Evolutionary conservation across 37 sponge, comb jelly and placozoan species (phyloP).

Genomic region (Eunapius fragilis): DNA sequence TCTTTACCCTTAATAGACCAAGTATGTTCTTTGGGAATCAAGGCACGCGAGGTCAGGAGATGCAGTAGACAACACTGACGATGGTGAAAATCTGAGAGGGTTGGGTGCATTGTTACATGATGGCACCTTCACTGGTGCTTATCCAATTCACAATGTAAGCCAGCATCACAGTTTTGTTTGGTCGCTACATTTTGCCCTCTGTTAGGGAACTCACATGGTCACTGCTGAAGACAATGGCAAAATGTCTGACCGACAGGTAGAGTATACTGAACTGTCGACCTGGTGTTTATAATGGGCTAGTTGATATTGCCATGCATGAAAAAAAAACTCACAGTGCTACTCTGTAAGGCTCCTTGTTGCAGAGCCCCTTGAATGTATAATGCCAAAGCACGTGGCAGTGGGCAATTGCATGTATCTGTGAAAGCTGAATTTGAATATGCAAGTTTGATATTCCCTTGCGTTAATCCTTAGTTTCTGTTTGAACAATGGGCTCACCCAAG

Average conservation of each 20-base stretch:
- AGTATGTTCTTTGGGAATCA: neutral
- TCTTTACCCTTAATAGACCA: too few species aligned
- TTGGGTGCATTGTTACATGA: slow-evolving; percentile 1
- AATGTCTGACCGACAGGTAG: neutral
- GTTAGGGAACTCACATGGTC: neutral
- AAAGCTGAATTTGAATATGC: too few species aligned
- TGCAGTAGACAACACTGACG: neutral
- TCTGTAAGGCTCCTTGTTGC: too few species aligned
- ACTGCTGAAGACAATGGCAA: neutral
- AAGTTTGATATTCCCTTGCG: neutral
- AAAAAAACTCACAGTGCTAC: too few species aligned
- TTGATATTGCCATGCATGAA: too few species aligned
- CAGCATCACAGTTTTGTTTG: neutral
- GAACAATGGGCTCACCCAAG: slow-evolving; percentile 41
- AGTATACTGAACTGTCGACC: too few species aligned
- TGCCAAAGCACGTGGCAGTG: too few species aligned
- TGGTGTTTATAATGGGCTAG: too few species aligned
- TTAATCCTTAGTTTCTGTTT: slow-evolving; percentile 53
- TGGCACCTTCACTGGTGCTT: slow-evolving; percentile 19
- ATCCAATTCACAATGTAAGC: slow-evolving; percentile 52
- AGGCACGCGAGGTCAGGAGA: too few species aligned
- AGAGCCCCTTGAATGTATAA: too few species aligned
- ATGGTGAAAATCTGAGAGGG: slow-evolving; percentile 1
- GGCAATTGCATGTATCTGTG: too few species aligned
- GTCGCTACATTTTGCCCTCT: neutral